phyloP scores from a whole-genome alignment of 1,140 invertebrate species.

The Papilio dardanus region DNA sequence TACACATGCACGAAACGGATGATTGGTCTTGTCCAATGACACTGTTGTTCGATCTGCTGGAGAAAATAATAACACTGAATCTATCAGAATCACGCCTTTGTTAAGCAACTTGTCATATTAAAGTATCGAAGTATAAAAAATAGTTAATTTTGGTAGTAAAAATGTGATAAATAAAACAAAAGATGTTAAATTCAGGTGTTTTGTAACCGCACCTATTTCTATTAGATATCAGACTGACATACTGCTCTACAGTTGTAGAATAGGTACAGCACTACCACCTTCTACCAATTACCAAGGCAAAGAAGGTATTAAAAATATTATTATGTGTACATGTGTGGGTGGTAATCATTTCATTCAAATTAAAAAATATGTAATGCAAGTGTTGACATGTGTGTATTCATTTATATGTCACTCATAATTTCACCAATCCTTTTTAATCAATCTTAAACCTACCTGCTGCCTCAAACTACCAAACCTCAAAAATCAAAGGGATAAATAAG shows the following conservation, averaged over 20 bases:
- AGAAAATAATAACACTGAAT: conserved; percentile 59
- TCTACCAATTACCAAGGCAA: neutral
- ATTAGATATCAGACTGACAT: conserved; percentile 33
- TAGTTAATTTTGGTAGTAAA: conserved; percentile 59
- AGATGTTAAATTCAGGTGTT: conserved; percentile 17
- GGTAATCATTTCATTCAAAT: neutral
- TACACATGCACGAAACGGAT: conserved; percentile 71
- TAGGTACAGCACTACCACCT: neutral
- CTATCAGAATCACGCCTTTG: conserved; percentile 52
- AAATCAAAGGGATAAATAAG: neutral
- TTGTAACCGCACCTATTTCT: conserved; percentile 38
- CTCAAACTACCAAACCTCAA: neutral
- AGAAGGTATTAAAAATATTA: no score
- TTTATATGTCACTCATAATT: neutral
- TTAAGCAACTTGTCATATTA: conserved; percentile 50
- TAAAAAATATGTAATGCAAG: neutral
- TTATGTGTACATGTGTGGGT: no score
- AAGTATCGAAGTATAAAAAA: neutral
- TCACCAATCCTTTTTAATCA: neutral
- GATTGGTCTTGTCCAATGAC: conserved; percentile 71
- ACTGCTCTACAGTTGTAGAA: conserved; percentile 8
- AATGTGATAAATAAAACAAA: conserved; percentile 39
- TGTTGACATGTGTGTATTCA: neutral
- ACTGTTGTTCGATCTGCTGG: conserved; percentile 59
- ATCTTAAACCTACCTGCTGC: neutral